A percentile compares a stretch with the other conserved stretches of the same genome.
Conservation (phyloP, 2,797 vertebrate genomes). For the Mormyrops boulengeri region DNA sequence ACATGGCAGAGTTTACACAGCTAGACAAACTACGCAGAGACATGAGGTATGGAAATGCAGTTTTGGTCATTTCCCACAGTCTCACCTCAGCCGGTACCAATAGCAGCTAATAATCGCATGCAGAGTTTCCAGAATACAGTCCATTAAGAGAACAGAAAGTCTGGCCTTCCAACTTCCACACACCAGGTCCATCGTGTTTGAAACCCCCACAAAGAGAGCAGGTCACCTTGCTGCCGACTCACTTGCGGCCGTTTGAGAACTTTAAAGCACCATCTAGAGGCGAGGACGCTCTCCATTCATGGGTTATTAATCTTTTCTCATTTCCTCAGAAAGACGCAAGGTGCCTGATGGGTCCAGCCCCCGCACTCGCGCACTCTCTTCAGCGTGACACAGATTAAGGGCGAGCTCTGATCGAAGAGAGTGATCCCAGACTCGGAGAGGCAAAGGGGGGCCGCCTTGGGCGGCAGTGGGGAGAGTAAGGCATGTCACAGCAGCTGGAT, state of each 20-base stretch:
- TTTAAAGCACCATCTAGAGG: not conserved
- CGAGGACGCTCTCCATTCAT: not conserved
- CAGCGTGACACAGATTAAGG: not conserved
- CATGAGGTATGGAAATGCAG: not conserved
- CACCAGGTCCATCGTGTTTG: not conserved
- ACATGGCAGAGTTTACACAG: not conserved
- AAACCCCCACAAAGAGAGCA: not conserved
- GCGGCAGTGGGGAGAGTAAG: not conserved
- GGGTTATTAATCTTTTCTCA: not conserved
- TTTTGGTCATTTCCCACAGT: not conserved
- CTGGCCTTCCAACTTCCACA: not conserved
- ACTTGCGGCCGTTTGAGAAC: not conserved
- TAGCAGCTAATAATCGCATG: not conserved
- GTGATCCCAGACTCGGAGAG: not conserved
- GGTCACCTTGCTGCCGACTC: not conserved
- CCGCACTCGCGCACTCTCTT: not conserved
- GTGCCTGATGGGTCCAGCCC: not conserved
- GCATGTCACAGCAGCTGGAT: not conserved
- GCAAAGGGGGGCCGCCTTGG: not conserved
- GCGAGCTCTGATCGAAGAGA: not conserved
- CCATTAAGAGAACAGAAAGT: not conserved
- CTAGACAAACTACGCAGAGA: not conserved
- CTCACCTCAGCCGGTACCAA: not conserved
- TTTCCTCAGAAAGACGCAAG: not conserved
- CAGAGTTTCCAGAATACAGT: not conserved